Evolutionary conservation across 1,140 invertebrate genomes (phyloP).

Genomic region (Bombus sibiricus): DNA sequence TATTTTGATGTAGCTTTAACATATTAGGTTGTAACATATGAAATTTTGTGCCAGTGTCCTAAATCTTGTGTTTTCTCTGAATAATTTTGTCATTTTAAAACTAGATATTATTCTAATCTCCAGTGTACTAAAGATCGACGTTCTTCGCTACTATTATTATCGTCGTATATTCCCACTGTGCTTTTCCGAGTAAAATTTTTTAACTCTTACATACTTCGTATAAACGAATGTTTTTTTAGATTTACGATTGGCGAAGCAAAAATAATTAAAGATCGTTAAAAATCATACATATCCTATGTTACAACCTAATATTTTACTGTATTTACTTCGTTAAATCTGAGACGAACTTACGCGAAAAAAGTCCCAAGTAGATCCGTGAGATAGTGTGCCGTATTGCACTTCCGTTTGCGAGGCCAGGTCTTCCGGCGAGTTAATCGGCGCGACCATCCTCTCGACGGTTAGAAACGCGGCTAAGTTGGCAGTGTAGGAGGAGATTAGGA

Average conservation of each 20-base stretch:
- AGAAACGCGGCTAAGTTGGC: slow-evolving; percentile 98
- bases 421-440: slow-evolving; percentile 96
- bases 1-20: not conserved
- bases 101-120: too few species aligned
- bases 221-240: not conserved
- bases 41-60: not conserved
- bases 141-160: too few species aligned
- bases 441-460: slow-evolving; percentile 96
- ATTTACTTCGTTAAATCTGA: not conserved
- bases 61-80: too few species aligned
- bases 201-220: not conserved
- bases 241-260: rapidly evolving
- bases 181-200: not conserved
- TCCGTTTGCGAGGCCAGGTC: slow-evolving; percentile 97
- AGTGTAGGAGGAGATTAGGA: slow-evolving; percentile 99
- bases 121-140: too few species aligned
- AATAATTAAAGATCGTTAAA: not conserved
- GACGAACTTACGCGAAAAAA: slow-evolving; percentile 92
- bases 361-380: slow-evolving; percentile 94
- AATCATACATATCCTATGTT: too few species aligned
- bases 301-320: not conserved
- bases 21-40: not conserved
- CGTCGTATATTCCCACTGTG: too few species aligned
- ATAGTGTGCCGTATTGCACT: slow-evolving; percentile 96
- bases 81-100: too few species aligned